Base-by-base conservation (phyloP, 1,140 invertebrate genomes). In the Microplitis demolitor region DNA sequence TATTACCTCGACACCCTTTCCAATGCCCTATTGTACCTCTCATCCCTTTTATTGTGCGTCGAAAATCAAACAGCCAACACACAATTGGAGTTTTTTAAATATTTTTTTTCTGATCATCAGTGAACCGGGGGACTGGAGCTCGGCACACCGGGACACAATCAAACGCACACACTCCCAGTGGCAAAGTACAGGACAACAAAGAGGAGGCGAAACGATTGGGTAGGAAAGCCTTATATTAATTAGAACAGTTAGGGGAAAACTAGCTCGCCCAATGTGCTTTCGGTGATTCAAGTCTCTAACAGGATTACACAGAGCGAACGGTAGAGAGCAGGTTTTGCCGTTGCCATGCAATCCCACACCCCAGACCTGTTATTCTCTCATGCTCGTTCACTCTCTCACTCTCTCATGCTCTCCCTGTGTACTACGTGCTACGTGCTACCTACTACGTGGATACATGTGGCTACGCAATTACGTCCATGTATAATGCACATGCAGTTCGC, bases 231-330 rank as follows among this genome's bases (percentile, higher is more conserved):
- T 80, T 78, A 80, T 81, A 81, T 81, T 81, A 82, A 81, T 82
- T 81, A 79, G 78, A 79, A 76, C 77, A 77, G 79, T 82, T 82
- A 80, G 78, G 77, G 71, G 64, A 76, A 76, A 78, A 67, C 61
- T 60, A 45, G 63, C 71, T 61, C 39, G n/a, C 64, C 76, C 76
- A 77, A 78, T 77, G 76, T 78, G 76, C 76, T 80, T 80, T 76
- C 76, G 76, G 77, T 78, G 77, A 78, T 78, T 82, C 78, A 72
- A 74, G 74, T 76, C 81, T 76, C 78, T 81, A 82, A 80, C 79
- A 74, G 78, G 79, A 83, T 82, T 83, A 82, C 66, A 67, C 71
- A 58, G 24, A 24, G 50, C 37, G n/a, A 34, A 34, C 11, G 4
- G 9, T 31, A 66, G 58, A 64, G n/a, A 68, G 69, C 62, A 73